Evolutionary conservation across 1,140 invertebrate genomes (phyloP), one percentile per base, ranked within the genome.

Genomic region (Cepaea nemoralis): DNA sequence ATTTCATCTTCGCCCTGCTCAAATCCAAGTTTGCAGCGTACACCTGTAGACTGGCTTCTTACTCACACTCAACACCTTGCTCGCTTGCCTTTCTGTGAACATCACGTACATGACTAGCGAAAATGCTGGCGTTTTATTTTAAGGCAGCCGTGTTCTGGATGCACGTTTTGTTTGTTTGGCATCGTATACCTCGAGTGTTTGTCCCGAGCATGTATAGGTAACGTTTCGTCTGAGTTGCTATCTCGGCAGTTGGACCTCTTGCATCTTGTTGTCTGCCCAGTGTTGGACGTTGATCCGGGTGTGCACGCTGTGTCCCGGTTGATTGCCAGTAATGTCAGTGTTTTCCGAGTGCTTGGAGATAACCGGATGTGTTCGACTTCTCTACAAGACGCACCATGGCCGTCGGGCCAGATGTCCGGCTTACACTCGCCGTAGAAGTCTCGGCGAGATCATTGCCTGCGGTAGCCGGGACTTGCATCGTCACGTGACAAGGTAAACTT

Each of bases 401-500:
- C 55, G 55, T n/a, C 55, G 22, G n/a, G 12, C n/a, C 12, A 59
- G n/a, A n/a, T 24, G 55, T 59, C 55, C 55, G 14, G 55, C 55
- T 59, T 59, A 59, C 22, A n/a, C 12, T 19, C 55, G 55, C n/a
- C 55, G 55, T n/a, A 59, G 55, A 59, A 59, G 55, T n/a, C 55
- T 59, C 5, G 55, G 55, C 24, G 55, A 45, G 8, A 19, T 45
- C 42, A 10, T 45, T 19, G 22, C 10, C n/a, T 59, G 55, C 55
- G 14, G 10, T 19, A 45, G 8, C 42, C 8, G 8, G 12, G 67
- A 37, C 31, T 70, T 35, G 8, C 67, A 16, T 3, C 67, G 35
- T 24, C 35, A 33, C n/a, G 39, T 70, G 10, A 70, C 67, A 6
- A 70, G 67, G 67, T 70, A 70, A 70, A n/a, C 8, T 67, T n/a